Base-by-base conservation (phyloP, 2,888 invertebrate species). In the Melanchra persicariae region DNA sequence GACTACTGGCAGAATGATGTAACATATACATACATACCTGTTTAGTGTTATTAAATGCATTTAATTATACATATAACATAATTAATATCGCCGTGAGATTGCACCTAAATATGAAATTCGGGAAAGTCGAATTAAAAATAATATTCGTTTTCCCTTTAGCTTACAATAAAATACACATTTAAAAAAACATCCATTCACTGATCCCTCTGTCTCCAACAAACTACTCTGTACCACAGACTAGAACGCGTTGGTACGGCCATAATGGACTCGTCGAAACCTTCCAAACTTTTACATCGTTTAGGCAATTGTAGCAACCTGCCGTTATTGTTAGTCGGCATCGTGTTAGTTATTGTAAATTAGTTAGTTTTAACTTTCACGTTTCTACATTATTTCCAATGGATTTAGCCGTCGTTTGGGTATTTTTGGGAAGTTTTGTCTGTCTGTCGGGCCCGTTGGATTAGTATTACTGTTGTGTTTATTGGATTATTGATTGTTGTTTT, bases 241-340 rank as follows among this genome's bases (percentile, higher is more conserved):
- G 93, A 88, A 93, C 93, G 89, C 85, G 87, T 87, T 93, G 93
- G 92, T 92, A 93, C 93, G 91, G 87, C 88, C 82, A 85, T 93
- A 92, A 93, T 92, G 89, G 90, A 88, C 84, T 86, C 82, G 80
- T 83, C 85, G 82, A 79, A 45, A 88, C 82, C 84, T 73, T 77
- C 74, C 74, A 74, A 89, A 89, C 85, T 87, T 87, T 82, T 80
- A 87, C 87, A 86, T 83, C 70, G 80, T 83, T 79, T 70, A 76
- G 83, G 79, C 83, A 80, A 81, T 84, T 83, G 79, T 82, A 73
- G 74, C 64, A 68, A 82, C 82, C 83, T 81, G 80, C 70, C 72
- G 84, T 85, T 82, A 79, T 82, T 74, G 70, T 78, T 74, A 62
- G 51, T 67, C 51, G 37, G 45, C 58, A 34, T 55, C 63, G 79